These are phyloP conservation scores for Laterallus jamaicensis DNA, from an alignment of 2,113 vertebrate species.

Conservation along the genomic window DNA sequence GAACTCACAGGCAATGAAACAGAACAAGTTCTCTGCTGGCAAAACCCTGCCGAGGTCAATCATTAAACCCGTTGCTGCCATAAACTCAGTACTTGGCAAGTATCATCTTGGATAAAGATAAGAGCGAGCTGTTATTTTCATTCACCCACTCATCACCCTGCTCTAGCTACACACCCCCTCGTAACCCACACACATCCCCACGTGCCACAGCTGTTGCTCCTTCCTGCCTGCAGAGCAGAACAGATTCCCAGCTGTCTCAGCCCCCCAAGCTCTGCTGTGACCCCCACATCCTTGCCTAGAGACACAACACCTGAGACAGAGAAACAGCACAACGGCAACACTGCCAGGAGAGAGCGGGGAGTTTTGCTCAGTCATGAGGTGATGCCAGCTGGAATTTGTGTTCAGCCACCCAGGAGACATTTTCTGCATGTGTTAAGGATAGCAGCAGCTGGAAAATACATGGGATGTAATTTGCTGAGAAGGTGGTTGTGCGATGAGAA, in stretches of 20 bases:
- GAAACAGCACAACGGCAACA: rapidly evolving
- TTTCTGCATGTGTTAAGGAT: conserved; percentile 6
- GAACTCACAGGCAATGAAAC: background rate
- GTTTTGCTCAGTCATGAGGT: background rate
- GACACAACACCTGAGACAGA: background rate
- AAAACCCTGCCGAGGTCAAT: conserved; percentile 4
- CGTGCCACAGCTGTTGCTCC: background rate
- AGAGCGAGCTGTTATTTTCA: background rate
- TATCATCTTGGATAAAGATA: background rate
- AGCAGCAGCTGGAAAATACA: conserved; percentile 36
- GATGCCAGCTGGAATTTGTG: conserved; percentile 11
- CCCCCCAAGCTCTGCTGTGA: background rate
- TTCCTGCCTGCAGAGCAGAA: background rate
- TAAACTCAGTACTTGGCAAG: background rate
- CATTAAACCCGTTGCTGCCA: background rate
- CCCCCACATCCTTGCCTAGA: background rate
- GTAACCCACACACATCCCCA: background rate
- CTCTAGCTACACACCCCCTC: background rate
- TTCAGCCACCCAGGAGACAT: background rate
- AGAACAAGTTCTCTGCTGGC: background rate
- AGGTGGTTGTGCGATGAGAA: background rate
- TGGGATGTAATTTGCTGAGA: background rate
- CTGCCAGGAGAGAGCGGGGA: rapidly evolving
- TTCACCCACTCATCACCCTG: background rate
- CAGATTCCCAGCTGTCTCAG: background rate